Percentiles rank a stretch among this genome's conserved stretches.
Evolutionary conservation across 1,140 invertebrate species (phyloP).

Genomic region (Hydropsyche tenuis): DNA sequence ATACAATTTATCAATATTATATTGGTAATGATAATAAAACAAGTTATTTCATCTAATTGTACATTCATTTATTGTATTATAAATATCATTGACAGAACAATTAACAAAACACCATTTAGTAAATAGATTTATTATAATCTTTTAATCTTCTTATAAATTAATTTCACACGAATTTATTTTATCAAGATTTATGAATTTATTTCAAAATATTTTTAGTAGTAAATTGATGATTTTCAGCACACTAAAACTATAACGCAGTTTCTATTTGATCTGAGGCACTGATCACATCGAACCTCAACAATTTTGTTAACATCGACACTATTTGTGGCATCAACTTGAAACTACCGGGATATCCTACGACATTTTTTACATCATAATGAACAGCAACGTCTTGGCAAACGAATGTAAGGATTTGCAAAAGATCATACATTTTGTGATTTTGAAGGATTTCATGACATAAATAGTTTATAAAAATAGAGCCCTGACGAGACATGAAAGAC

Average conservation of each 20-base stretch:
- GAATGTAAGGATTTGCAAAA: conserved; percentile 9
- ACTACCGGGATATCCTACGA: background rate
- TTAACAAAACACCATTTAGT: too few species aligned
- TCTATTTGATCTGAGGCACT: background rate
- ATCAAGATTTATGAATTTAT: too few species aligned
- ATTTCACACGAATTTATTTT: too few species aligned
- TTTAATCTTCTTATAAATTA: too few species aligned
- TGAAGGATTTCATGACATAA: background rate
- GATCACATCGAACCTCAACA: conserved; percentile 4
- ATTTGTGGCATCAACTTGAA: conserved; percentile 20
- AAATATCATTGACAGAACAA: too few species aligned
- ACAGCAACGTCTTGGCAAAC: background rate
- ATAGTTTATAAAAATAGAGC: conserved; percentile 1
- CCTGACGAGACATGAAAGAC: background rate
- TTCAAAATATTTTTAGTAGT: too few species aligned
- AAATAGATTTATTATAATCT: too few species aligned
- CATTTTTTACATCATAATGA: background rate
- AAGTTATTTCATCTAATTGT: too few species aligned
- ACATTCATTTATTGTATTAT: too few species aligned
- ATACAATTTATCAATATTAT: too few species aligned
- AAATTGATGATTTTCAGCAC: background rate
- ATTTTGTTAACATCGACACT: conserved; percentile 24
- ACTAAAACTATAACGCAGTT: background rate
- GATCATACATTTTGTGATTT: background rate
- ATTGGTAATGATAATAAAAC: too few species aligned